Conservation (phyloP, 2,888 invertebrate genomes). For the Platynereis dumerilii region DNA sequence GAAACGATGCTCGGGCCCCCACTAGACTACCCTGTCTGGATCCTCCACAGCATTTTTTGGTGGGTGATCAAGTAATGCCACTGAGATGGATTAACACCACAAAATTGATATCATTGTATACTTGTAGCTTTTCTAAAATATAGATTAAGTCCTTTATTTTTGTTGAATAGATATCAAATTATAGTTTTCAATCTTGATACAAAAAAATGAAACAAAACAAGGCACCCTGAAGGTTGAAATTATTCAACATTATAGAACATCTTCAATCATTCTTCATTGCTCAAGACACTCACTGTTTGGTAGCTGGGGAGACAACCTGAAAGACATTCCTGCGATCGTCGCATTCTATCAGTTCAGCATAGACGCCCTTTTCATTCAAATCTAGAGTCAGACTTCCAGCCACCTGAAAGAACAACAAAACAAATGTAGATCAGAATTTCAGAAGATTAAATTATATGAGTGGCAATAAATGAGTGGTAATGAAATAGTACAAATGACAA, state of each 20-base stretch:
- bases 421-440: background rate
- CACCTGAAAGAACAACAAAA: constrained; percentile 45
- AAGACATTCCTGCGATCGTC: constrained; percentile 65
- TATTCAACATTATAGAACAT: too few relatives aligned
- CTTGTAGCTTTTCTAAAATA: background rate
- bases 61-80: background rate
- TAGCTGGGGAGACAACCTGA: constrained; percentile 56
- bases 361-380: constrained; percentile 59
- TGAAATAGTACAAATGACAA: too few relatives aligned
- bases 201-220: too few relatives aligned
- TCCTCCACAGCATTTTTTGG: background rate
- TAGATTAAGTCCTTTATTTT: background rate
- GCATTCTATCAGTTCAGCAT: constrained; percentile 58
- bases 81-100: background rate
- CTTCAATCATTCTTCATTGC: too few relatives aligned
- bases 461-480: too few relatives aligned
- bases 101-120: background rate
- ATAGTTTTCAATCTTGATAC: background rate
- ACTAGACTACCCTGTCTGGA: too few relatives aligned
- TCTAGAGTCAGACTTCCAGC: constrained; percentile 64
- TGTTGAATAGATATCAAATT: background rate
- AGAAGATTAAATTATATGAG: too few relatives aligned
- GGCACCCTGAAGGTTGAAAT: too few relatives aligned
- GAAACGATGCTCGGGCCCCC: too few relatives aligned
- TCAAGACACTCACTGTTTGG: constrained; percentile 62